Conservation (phyloP, 2,888 invertebrate species). For the Lasioglossum figueresi region DNA sequence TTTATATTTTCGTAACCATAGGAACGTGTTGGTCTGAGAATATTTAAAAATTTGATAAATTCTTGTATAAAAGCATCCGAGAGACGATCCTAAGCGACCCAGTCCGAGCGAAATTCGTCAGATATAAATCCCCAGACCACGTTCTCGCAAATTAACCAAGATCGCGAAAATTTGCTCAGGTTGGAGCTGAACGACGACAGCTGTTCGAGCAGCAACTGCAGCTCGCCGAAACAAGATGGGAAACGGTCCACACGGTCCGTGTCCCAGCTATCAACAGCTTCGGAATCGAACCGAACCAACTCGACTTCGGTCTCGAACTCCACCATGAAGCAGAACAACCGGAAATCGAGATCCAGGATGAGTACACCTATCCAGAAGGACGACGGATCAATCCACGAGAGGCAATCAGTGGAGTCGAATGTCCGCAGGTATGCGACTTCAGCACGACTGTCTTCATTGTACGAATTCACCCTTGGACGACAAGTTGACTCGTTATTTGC, state of each 20-base stretch:
- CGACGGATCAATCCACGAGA: neutral
- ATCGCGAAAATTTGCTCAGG: constrained; percentile 18
- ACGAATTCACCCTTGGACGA: neutral
- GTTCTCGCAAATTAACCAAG: constrained; percentile 26
- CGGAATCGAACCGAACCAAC: constrained; percentile 42
- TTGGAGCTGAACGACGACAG: constrained; percentile 67
- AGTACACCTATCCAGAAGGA: neutral
- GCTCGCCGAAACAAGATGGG: constrained; percentile 65
- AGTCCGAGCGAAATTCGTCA: neutral
- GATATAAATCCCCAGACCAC: no score
- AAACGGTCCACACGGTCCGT: constrained; percentile 52
- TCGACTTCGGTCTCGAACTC: neutral
- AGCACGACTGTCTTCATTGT: neutral
- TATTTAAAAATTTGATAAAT: neutral
- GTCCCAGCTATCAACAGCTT: constrained; percentile 70
- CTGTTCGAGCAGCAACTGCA: constrained; percentile 71
- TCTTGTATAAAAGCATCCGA: neutral
- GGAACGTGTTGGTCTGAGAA: neutral
- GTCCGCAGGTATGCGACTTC: constrained; percentile 6
- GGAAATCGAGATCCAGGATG: constrained; percentile 8
- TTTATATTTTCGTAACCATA: neutral
- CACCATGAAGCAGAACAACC: neutral
- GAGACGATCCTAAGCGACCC: neutral
- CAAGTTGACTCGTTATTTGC: neutral
- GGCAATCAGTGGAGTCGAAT: constrained; percentile 5